A percentile compares a stretch with the other conserved stretches of the same genome.
These are phyloP conservation scores for Callocephalon fimbriatum DNA, from an alignment of 2,113 vertebrate genomes.

Conservation along the genomic window DNA sequence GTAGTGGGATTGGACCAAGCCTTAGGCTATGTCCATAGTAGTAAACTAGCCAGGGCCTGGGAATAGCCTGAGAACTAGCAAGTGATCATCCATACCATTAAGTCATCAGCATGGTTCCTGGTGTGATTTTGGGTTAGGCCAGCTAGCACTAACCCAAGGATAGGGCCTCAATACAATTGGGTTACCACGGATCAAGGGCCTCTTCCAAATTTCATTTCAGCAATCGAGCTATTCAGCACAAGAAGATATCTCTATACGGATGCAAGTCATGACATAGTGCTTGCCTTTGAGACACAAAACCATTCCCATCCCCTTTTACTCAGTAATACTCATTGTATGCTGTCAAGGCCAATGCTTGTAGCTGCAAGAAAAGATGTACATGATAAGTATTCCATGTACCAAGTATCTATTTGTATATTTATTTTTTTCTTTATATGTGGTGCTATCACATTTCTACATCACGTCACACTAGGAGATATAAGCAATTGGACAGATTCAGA, in stretches of 20 bases:
- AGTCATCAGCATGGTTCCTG: background rate
- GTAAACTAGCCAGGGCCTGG: background rate
- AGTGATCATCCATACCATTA: background rate
- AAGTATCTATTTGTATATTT: background rate
- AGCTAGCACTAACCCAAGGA: background rate
- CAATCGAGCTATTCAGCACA: background rate
- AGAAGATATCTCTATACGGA: background rate
- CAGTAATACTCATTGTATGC: background rate
- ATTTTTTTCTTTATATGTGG: background rate
- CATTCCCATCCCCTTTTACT: background rate
- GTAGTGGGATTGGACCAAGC: background rate
- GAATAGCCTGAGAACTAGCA: background rate
- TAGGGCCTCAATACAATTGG: background rate
- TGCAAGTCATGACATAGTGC: background rate
- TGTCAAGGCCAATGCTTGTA: background rate
- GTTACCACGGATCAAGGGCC: background rate
- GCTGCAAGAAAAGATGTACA: background rate
- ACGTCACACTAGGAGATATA: background rate
- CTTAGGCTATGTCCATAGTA: background rate
- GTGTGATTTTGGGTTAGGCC: background rate
- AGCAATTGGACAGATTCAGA: background rate
- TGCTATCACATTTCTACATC: background rate
- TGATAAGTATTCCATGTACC: background rate
- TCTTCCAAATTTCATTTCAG: background rate
- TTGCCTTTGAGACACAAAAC: background rate